phyloP scores from a whole-genome alignment of 2,888 invertebrate species.

The Eudemis profundana region DNA sequence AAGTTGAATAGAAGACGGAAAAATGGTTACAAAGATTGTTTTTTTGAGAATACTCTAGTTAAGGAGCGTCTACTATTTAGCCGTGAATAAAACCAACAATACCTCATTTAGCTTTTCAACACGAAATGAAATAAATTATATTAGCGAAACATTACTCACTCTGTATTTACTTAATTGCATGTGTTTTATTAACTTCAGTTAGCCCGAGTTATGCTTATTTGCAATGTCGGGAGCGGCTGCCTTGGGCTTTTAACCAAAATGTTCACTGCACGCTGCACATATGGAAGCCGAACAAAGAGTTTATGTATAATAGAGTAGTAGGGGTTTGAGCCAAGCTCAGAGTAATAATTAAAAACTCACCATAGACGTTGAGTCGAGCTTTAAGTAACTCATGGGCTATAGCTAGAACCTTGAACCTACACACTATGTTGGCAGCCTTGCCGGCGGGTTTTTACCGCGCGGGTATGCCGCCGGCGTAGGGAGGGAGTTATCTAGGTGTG shows the following conservation, averaged over 20 bases:
- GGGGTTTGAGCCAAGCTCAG: neutral
- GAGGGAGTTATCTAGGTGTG: too few species aligned
- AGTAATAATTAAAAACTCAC: neutral
- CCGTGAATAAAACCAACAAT: too few species aligned
- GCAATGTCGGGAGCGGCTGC: neutral
- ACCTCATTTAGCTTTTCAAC: neutral
- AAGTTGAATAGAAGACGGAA: too few species aligned
- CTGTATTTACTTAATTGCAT: conserved; percentile 9
- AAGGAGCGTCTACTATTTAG: too few species aligned
- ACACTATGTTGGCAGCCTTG: too few species aligned
- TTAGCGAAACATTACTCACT: conserved; percentile 7
- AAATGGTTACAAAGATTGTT: too few species aligned
- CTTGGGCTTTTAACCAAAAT: neutral
- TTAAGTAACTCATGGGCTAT: neutral
- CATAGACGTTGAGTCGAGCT: neutral
- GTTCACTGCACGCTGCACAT: neutral
- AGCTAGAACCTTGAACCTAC: too few species aligned
- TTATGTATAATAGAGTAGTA: neutral
- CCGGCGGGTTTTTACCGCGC: too few species aligned
- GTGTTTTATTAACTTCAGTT: neutral
- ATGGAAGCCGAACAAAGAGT: neutral
- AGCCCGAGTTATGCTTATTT: neutral
- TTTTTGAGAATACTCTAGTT: too few species aligned
- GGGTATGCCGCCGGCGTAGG: too few species aligned
- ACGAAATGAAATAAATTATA: neutral